Evolutionary conservation across 2,113 vertebrate genomes (phyloP).

Genomic region (Xenus cinereus): DNA sequence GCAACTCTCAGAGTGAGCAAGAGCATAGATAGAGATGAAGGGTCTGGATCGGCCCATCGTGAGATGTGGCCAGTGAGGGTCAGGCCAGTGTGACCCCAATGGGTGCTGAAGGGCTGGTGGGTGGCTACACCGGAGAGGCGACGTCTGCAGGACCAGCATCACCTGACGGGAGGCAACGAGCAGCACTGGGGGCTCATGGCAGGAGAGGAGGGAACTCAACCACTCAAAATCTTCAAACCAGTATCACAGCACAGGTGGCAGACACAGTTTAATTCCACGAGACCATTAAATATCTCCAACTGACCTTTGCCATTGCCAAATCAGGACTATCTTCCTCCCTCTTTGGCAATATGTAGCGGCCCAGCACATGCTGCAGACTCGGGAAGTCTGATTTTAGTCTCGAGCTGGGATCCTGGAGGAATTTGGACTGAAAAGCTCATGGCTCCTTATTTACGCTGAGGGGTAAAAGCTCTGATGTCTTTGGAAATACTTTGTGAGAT

Average conservation of each 20-base stretch:
- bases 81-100: fast-evolving
- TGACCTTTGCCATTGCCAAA: not conserved
- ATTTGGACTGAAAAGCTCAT: not conserved
- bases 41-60: not conserved
- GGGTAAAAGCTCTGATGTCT: not conserved
- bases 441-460: not conserved
- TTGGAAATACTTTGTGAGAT: not conserved
- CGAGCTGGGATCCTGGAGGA: not conserved
- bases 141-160: not conserved
- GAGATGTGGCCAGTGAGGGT: not conserved
- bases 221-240: not conserved
- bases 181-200: not conserved
- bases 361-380: not conserved
- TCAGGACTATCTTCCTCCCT: not conserved
- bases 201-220: not conserved
- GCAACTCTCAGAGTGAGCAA: not conserved
- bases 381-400: not conserved
- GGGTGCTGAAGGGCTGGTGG: not conserved
- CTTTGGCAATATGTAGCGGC: not conserved
- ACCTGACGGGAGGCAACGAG: fast-evolving
- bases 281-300: not conserved
- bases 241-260: fast-evolving
- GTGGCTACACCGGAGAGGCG: fast-evolving
- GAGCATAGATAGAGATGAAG: not conserved
- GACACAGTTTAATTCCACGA: fast-evolving